Evolutionary conservation across 2,797 vertebrate genomes (phyloP).

Genomic region (Ctenochaetus hawaiiensis): DNA sequence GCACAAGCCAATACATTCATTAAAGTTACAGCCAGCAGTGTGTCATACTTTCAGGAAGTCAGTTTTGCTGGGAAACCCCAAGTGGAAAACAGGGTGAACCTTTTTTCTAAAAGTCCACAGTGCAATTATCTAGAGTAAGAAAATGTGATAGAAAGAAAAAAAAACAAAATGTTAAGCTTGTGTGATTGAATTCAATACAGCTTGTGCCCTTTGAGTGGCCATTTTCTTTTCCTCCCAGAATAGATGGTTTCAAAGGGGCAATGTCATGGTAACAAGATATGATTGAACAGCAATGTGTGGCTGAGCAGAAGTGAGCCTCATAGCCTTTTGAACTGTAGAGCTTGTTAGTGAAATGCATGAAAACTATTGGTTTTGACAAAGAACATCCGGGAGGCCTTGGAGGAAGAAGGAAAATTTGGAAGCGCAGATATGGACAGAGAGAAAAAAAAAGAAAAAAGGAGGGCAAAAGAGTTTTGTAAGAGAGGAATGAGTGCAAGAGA

Average conservation of each 20-base stretch:
- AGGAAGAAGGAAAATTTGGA: conserved; percentile 38
- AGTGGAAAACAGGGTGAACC: conserved; percentile 31
- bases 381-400: conserved; percentile 50
- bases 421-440: conserved; percentile 25
- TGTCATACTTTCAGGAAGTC: conserved; percentile 47
- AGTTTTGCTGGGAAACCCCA: conserved; percentile 40
- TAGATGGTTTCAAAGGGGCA: conserved; percentile 54
- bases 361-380: conserved; percentile 62
- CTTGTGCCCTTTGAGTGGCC: conserved; percentile 46
- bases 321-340: conserved; percentile 59
- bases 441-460: not conserved
- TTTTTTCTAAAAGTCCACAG: conserved; percentile 28
- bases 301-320: conserved; percentile 56
- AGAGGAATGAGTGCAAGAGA: conserved; percentile 40
- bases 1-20: conserved; percentile 58
- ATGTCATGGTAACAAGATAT: conserved; percentile 52
- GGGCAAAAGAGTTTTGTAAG: conserved; percentile 21
- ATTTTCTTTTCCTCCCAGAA: conserved; percentile 42
- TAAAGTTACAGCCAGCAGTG: conserved; percentile 38
- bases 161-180: conserved; percentile 17
- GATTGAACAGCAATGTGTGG: conserved; percentile 68
- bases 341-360: conserved; percentile 61
- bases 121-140: conserved; percentile 40
- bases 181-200: conserved; percentile 56
- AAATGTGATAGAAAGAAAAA: conserved; percentile 27